These are phyloP conservation scores for Drosophila micromelanica DNA, from an alignment of 1,140 invertebrate species.

Conservation along the genomic window DNA sequence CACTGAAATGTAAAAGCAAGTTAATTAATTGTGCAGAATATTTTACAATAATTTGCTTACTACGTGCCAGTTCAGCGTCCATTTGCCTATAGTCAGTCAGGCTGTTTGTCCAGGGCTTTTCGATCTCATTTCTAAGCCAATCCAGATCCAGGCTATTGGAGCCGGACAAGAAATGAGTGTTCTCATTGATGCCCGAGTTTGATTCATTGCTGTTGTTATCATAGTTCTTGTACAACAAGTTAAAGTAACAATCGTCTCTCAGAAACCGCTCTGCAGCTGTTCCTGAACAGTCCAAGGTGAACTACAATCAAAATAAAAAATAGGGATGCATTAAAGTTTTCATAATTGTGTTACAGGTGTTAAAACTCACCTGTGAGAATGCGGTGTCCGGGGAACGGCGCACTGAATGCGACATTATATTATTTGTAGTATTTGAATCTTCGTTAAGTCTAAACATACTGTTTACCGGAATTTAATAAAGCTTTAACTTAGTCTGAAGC, in stretches of 20 bases:
- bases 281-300: not conserved
- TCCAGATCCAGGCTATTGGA: not conserved
- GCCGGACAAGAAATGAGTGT: no score
- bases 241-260: conserved; percentile 23
- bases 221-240: conserved; percentile 26
- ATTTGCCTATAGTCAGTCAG: conserved; percentile 4
- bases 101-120: conserved; percentile 29
- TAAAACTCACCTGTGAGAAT: not conserved
- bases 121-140: not conserved
- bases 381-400: not conserved
- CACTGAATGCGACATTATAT: not conserved
- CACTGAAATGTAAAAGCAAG: not conserved
- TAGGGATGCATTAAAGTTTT: no score
- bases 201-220: conserved; percentile 1
- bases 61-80: conserved; percentile 9
- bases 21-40: not conserved
- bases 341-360: not conserved
- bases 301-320: not conserved
- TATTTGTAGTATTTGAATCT: conserved; percentile 5
- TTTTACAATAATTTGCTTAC: conserved; percentile 7
- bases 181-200: not conserved
- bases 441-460: conserved; percentile 24
- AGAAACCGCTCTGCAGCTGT: conserved; percentile 6
- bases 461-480: conserved; percentile 29
- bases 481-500: not conserved